Percentiles rank a stretch among this genome's conserved stretches.
Conservation (phyloP, 2,113 vertebrate species). For the Chaetops frenatus region DNA sequence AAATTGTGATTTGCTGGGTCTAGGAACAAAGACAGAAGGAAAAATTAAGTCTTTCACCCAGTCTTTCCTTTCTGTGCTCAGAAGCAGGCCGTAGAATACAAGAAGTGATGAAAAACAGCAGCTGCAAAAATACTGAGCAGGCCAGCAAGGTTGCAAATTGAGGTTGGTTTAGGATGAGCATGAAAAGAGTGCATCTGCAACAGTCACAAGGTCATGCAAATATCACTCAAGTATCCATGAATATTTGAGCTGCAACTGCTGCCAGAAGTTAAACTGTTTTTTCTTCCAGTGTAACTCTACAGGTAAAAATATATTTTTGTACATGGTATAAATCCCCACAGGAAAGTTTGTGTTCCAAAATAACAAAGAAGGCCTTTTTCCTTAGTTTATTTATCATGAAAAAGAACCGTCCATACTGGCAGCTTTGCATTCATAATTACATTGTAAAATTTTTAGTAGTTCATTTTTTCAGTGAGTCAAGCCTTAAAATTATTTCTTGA, state of each 20-base stretch:
- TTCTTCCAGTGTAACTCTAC: neutral
- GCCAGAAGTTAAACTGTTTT: neutral
- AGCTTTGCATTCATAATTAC: neutral
- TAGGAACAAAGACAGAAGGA: neutral
- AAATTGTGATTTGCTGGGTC: neutral
- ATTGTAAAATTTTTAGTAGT: neutral
- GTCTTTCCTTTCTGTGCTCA: neutral
- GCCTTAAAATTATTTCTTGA: neutral
- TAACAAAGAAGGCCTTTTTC: neutral
- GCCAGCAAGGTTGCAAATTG: neutral
- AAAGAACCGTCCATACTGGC: neutral
- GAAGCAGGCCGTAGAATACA: neutral
- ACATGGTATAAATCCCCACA: fast-evolving
- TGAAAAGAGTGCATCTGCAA: neutral
- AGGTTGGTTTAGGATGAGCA: neutral
- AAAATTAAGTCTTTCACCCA: neutral
- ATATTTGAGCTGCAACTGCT: neutral
- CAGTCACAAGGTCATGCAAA: neutral
- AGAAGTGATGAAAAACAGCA: neutral
- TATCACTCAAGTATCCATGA: neutral
- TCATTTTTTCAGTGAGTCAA: neutral
- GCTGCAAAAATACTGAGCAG: neutral
- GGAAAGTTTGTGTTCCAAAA: neutral
- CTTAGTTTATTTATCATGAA: neutral
- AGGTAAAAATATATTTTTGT: neutral